phyloP scores from a whole-genome alignment of 2,888 invertebrate genomes.

The Nomada lathburiana region DNA sequence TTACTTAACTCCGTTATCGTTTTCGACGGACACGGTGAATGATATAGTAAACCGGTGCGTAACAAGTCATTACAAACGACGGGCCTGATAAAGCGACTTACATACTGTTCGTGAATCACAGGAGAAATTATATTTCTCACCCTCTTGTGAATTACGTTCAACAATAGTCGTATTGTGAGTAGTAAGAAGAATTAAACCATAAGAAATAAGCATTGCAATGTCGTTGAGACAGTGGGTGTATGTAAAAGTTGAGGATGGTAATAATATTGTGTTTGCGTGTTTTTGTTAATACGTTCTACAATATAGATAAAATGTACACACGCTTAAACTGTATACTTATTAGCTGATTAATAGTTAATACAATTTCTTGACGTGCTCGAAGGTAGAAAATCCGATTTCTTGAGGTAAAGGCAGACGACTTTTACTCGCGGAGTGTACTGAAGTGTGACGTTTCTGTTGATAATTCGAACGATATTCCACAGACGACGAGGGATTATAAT shows the following conservation, averaged over 20 bases:
- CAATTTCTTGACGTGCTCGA: neutral
- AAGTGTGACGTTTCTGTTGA: slow-evolving; percentile 24
- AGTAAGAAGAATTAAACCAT: too few species aligned
- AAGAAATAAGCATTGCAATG: too few species aligned
- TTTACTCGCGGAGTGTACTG: slow-evolving; percentile 41
- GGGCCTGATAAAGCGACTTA: too few species aligned
- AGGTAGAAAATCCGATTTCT: slow-evolving; percentile 24
- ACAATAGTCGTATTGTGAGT: too few species aligned
- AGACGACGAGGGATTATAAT: slow-evolving; percentile 6
- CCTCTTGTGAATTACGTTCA: too few species aligned
- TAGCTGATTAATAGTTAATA: neutral
- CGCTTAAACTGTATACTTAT: neutral
- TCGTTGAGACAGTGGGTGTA: too few species aligned
- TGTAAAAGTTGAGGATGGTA: too few species aligned
- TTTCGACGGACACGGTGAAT: neutral
- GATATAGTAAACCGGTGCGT: neutral
- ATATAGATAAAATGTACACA: neutral
- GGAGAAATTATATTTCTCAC: neutral
- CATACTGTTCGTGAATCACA: neutral
- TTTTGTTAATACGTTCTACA: too few species aligned
- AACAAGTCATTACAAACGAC: neutral
- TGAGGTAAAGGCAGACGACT: slow-evolving; percentile 49
- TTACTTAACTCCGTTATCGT: neutral
- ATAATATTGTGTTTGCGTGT: too few species aligned
- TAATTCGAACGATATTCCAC: slow-evolving; percentile 1